Conservation (phyloP, 2,888 invertebrate genomes). For the Ischnus inquisitorius region DNA sequence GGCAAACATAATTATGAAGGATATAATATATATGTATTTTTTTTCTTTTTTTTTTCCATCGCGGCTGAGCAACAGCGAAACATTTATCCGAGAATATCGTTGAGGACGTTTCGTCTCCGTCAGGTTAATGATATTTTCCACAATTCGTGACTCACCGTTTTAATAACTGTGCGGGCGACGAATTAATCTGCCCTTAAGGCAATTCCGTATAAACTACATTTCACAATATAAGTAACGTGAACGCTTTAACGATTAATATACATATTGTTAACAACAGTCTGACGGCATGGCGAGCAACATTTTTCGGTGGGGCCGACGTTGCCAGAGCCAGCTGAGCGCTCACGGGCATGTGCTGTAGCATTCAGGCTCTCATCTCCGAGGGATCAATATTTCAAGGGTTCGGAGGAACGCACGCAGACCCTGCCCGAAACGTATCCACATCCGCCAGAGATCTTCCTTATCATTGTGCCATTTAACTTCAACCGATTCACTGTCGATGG, state of each 20-base stretch:
- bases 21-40: neutral
- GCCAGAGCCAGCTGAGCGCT: constrained; percentile 72
- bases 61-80: constrained; percentile 13
- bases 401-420: constrained; percentile 61
- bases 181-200: constrained; percentile 80
- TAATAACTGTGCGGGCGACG: constrained; percentile 73
- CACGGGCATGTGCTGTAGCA: constrained; percentile 71
- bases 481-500: too few relatives aligned
- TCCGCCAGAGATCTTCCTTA: constrained; percentile 67
- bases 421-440: constrained; percentile 50
- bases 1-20: neutral
- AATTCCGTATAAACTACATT: constrained; percentile 81
- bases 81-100: constrained; percentile 16
- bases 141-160: constrained; percentile 76
- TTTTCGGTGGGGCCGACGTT: constrained; percentile 70
- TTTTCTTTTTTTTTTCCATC: neutral
- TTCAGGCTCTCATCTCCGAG: constrained; percentile 63
- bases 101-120: constrained; percentile 7
- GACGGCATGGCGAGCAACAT: constrained; percentile 79
- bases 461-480: constrained; percentile 38
- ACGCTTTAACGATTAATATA: constrained; percentile 79
- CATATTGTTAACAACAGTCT: constrained; percentile 78
- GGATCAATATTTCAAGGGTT: constrained; percentile 74
- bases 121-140: constrained; percentile 13
- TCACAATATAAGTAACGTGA: constrained; percentile 79